Conservation (phyloP, 1,140 invertebrate genomes). For the Drosophila triauraria region DNA sequence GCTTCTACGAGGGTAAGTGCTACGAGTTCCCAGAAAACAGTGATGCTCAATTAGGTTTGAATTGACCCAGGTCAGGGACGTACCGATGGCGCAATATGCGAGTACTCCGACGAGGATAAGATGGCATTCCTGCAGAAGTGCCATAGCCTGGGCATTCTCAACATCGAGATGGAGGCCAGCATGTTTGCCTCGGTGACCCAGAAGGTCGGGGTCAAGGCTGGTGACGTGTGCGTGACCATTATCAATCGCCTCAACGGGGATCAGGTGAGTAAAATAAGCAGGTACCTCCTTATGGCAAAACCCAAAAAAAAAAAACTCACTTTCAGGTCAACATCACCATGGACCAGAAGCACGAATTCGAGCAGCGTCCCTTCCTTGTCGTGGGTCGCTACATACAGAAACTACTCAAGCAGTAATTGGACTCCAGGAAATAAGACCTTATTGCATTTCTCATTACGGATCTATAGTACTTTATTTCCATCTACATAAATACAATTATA, state of each 20-base stretch:
- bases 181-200: slow-evolving; percentile 95
- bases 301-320: background rate
- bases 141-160: slow-evolving; percentile 91
- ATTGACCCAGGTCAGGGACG: slow-evolving; percentile 89
- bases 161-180: slow-evolving; percentile 99
- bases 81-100: slow-evolving; percentile 97
- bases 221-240: slow-evolving; percentile 95
- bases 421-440: background rate
- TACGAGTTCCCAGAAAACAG: slow-evolving; percentile 65
- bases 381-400: slow-evolving; percentile 62
- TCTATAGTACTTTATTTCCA: background rate
- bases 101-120: slow-evolving; percentile 92
- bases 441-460: background rate
- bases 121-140: slow-evolving; percentile 89
- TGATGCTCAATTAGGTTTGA: background rate
- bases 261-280: slow-evolving; percentile 88
- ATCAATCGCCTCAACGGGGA: slow-evolving; percentile 96
- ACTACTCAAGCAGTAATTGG: slow-evolving; percentile 22
- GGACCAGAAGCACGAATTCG: slow-evolving; percentile 64
- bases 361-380: slow-evolving; percentile 65
- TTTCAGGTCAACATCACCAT: slow-evolving; percentile 52
- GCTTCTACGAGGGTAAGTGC: slow-evolving; percentile 96
- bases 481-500: slow-evolving; percentile 20
- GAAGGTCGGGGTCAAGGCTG: slow-evolving; percentile 93
- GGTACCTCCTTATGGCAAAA: background rate